Conservation (phyloP, 1,140 invertebrate genomes). For the Papilio glaucus region DNA sequence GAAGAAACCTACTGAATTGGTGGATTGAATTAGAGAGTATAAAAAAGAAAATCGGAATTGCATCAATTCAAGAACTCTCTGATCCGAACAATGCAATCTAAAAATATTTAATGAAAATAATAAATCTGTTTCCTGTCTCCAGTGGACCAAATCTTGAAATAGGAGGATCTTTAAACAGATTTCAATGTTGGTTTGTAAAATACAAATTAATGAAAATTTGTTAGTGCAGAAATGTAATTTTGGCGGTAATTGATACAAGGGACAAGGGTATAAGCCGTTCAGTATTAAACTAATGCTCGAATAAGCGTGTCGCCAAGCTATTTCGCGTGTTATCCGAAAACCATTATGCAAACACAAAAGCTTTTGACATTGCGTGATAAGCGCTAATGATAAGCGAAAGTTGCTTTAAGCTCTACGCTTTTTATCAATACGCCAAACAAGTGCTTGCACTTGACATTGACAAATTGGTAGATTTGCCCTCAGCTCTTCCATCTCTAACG, state of each 20-base stretch:
- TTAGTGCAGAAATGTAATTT: not conserved
- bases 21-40: too few relatives aligned
- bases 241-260: not conserved
- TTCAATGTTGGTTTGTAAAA: too few relatives aligned
- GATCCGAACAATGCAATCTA: too few relatives aligned
- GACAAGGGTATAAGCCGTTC: not conserved
- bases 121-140: too few relatives aligned
- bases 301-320: constrained; percentile 26
- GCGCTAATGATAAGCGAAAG: constrained; percentile 32
- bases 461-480: constrained; percentile 27
- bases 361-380: constrained; percentile 31
- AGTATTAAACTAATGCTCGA: constrained; percentile 5
- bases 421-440: constrained; percentile 28
- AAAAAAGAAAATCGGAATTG: too few relatives aligned
- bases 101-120: too few relatives aligned
- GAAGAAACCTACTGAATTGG: too few relatives aligned
- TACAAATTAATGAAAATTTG: too few relatives aligned
- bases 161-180: too few relatives aligned
- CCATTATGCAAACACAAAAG: constrained; percentile 34
- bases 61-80: too few relatives aligned
- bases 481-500: not conserved
- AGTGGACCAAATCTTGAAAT: too few relatives aligned
- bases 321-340: constrained; percentile 34
- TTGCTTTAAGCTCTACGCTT: constrained; percentile 26
- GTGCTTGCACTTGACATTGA: constrained; percentile 28